Evolutionary conservation across 2,888 invertebrate species (phyloP).

Genomic region (Cremastinae sp.): DNA sequence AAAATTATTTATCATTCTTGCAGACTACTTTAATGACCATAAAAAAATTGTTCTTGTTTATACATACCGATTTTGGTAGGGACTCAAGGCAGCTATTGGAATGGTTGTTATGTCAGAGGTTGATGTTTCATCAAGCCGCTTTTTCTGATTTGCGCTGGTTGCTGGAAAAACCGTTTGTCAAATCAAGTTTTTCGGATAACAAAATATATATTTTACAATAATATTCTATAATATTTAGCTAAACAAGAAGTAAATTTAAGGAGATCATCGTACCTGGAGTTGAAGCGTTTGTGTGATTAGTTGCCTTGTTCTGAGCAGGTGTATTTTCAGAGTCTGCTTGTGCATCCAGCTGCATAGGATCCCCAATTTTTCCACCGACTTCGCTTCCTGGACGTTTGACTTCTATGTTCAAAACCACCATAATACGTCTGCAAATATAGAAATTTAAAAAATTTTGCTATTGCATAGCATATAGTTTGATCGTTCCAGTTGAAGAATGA

Average conservation of each 20-base stretch:
- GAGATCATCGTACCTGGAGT: background rate
- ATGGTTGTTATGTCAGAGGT: slow-evolving; percentile 67
- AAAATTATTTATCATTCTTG: background rate
- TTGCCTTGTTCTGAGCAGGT: slow-evolving; percentile 61
- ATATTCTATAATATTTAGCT: background rate
- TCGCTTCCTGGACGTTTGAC: slow-evolving; percentile 87
- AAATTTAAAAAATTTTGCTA: slow-evolving; percentile 2
- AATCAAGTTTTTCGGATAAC: too few relatives aligned
- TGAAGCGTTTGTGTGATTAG: slow-evolving; percentile 46
- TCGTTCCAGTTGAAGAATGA: slow-evolving; percentile 11
- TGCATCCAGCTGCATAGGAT: slow-evolving; percentile 83
- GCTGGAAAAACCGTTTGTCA: too few relatives aligned
- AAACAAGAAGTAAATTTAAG: background rate
- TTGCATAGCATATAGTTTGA: background rate
- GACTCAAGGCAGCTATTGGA: slow-evolving; percentile 93
- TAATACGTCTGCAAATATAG: slow-evolving; percentile 85
- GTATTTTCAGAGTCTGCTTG: slow-evolving; percentile 62
- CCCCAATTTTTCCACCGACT: slow-evolving; percentile 89
- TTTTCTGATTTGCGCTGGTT: slow-evolving; percentile 18
- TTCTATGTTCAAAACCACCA: slow-evolving; percentile 91
- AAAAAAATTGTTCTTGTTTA: background rate
- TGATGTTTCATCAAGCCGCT: slow-evolving; percentile 64
- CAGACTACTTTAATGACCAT: too few relatives aligned
- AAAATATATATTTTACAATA: background rate
- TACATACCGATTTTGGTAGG: slow-evolving; percentile 93